These are phyloP conservation scores for Papilio polytes DNA, from an alignment of 1,140 invertebrate species.

Conservation along the genomic window DNA sequence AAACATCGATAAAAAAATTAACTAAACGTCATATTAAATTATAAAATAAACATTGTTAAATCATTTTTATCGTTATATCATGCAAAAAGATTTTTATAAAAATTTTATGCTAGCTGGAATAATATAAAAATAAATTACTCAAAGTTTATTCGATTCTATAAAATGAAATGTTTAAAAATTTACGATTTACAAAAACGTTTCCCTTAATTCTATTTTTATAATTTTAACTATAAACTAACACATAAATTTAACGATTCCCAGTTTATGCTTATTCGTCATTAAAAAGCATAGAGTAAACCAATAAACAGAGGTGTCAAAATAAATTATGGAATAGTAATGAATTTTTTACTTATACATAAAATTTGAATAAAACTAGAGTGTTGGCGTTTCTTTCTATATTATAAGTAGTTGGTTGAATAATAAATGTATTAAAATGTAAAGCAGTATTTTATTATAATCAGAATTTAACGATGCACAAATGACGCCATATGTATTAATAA, in stretches of 20 bases:
- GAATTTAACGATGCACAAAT: not conserved
- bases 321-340: slow-evolving; percentile 44
- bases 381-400: not conserved
- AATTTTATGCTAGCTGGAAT: not conserved
- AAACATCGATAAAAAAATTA: slow-evolving; percentile 32
- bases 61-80: not conserved
- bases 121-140: not conserved
- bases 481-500: not conserved
- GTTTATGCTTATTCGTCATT: slow-evolving; percentile 41
- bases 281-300: slow-evolving; percentile 37
- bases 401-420: not conserved
- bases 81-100: not conserved
- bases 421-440: slow-evolving; percentile 21
- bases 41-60: too few species aligned
- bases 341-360: slow-evolving; percentile 34
- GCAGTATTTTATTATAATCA: not conserved
- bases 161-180: not conserved
- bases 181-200: slow-evolving; percentile 20
- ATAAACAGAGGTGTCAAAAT: slow-evolving; percentile 49
- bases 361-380: slow-evolving; percentile 11
- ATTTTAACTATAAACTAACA: slow-evolving; percentile 30
- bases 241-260: slow-evolving; percentile 34
- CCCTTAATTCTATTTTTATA: not conserved
- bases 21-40: not conserved
- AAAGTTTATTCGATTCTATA: not conserved